phyloP scores from a whole-genome alignment of 2,797 vertebrate genomes.

The Eulemur albifrons region DNA sequence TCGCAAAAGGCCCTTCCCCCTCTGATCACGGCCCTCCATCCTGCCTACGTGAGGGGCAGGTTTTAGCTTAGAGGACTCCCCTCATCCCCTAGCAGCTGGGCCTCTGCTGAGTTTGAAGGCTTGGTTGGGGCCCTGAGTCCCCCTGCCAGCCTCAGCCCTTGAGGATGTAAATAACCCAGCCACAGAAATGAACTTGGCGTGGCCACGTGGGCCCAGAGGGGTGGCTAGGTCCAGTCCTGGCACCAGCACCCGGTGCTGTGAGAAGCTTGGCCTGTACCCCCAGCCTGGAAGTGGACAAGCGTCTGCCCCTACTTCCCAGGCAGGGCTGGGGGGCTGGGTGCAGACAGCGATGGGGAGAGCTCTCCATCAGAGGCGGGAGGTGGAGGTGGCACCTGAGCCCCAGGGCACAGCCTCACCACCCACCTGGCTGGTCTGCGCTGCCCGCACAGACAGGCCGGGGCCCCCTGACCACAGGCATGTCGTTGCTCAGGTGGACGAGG shows the following conservation, averaged over 20 bases:
- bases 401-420: no score
- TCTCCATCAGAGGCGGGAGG: not conserved
- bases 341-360: not conserved
- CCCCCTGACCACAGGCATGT: constrained; percentile 55
- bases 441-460: no score
- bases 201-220: not conserved
- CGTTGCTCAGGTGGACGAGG: constrained; percentile 94
- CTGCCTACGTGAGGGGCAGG: not conserved
- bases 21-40: not conserved
- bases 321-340: not conserved
- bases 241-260: not conserved
- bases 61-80: not conserved
- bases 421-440: not conserved
- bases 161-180: not conserved
- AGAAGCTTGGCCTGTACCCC: not conserved
- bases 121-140: not conserved
- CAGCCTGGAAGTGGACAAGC: not conserved
- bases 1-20: not conserved
- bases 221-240: not conserved
- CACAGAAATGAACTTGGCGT: not conserved
- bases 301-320: not conserved
- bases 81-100: not conserved
- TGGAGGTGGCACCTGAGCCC: not conserved
- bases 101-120: not conserved
- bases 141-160: not conserved